phyloP scores from a whole-genome alignment of 1,140 invertebrate species.

The Nasonia longicornis region DNA sequence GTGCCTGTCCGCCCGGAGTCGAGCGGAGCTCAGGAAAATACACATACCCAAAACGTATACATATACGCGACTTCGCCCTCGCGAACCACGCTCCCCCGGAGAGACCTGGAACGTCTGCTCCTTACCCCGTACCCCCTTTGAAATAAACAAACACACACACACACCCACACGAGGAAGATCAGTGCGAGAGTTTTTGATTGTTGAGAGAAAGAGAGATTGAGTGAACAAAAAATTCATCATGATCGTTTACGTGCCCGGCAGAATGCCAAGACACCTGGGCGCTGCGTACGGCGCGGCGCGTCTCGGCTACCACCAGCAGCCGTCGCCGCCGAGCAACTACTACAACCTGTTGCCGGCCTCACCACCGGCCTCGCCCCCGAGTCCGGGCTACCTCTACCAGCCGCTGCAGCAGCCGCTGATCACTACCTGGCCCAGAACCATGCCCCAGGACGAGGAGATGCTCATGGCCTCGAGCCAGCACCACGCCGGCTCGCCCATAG shows the following conservation, averaged over 20 bases:
- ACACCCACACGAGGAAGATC: not conserved
- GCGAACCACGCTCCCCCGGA: slow-evolving; percentile 12
- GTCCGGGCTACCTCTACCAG: slow-evolving; percentile 49
- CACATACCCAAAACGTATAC: not conserved
- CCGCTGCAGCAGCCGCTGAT: slow-evolving; percentile 54
- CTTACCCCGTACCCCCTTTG: not conserved
- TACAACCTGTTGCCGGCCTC: slow-evolving; percentile 48
- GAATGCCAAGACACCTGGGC: slow-evolving; percentile 66
- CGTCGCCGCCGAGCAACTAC: slow-evolving; percentile 36
- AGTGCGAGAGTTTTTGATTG: slow-evolving; percentile 21
- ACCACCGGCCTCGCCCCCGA: slow-evolving; percentile 51
- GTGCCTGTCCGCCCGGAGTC: slow-evolving; percentile 29
- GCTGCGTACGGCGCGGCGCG: slow-evolving; percentile 59
- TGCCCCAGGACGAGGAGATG: slow-evolving; percentile 63
- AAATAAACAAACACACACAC: not conserved
- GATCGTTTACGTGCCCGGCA: slow-evolving; percentile 69
- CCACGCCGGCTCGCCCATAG: slow-evolving; percentile 53
- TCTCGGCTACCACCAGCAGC: slow-evolving; percentile 61
- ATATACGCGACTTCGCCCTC: not conserved
- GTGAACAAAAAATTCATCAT: slow-evolving; percentile 50
- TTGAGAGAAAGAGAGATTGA: slow-evolving; percentile 7
- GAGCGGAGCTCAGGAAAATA: slow-evolving; percentile 49
- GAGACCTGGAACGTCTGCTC: slow-evolving; percentile 67
- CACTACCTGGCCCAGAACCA: slow-evolving; percentile 61
- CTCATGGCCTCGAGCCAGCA: slow-evolving; percentile 50